phyloP scores from a whole-genome alignment of 2,113 vertebrate genomes.

The Otocyon megalotis region DNA sequence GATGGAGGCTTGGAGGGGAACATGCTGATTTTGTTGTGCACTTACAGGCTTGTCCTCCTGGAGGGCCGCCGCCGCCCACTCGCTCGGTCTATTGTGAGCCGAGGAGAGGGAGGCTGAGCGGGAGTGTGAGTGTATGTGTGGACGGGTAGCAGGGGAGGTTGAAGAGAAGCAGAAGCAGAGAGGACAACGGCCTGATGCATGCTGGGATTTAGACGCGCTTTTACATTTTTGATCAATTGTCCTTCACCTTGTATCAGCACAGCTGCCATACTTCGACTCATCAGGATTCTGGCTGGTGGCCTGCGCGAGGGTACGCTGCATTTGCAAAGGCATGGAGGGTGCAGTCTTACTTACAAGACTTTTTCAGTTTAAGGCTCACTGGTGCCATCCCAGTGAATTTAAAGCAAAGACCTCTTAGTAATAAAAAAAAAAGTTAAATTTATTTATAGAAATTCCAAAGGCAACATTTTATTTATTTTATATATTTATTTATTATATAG shows the following conservation, averaged over 20 bases:
- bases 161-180: constrained; percentile 73
- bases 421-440: constrained; percentile 89
- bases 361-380: constrained; percentile 89
- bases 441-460: constrained; percentile 96
- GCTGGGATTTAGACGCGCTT: constrained; percentile 91
- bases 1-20: constrained; percentile 91
- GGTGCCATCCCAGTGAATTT: constrained; percentile 87
- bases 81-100: constrained; percentile 86
- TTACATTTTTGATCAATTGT: constrained; percentile 90
- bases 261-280: constrained; percentile 88
- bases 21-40: constrained; percentile 90
- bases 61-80: constrained; percentile 89
- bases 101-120: constrained; percentile 66
- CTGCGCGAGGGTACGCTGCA: constrained; percentile 88
- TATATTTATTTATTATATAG: constrained; percentile 96
- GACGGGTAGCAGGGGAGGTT: constrained; percentile 68
- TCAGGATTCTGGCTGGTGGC: constrained; percentile 89
- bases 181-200: constrained; percentile 90
- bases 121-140: constrained; percentile 68
- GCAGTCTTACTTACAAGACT: constrained; percentile 89
- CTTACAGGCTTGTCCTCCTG: constrained; percentile 89
- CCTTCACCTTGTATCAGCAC: constrained; percentile 89
- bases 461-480: constrained; percentile 96
- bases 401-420: constrained; percentile 93
- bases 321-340: constrained; percentile 90